Evolutionary conservation across 2,113 vertebrate genomes (phyloP), one percentile per base, ranked within the genome.

Genomic region (Opisthocomus hoazin): DNA sequence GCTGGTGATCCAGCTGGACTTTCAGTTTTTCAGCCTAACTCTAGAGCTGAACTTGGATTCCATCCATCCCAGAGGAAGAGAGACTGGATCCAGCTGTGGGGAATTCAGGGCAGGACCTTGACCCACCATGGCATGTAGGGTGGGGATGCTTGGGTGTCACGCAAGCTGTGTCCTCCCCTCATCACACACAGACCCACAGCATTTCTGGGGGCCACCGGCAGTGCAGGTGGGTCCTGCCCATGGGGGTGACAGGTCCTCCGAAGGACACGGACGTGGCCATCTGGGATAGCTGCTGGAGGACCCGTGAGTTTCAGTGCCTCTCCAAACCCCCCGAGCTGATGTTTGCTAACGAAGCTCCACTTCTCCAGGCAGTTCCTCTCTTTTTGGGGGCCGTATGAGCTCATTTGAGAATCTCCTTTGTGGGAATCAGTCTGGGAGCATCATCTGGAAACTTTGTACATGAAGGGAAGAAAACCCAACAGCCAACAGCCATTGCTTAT

Each of bases 271-370:
- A 9, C 0, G 1, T 22, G 27, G 29, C 23, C 11, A 10, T 37
- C 39, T 46, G 63, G 17, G 34, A 19, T 10, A 65, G 27, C 27
- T 76, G 24, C 37, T 43, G 84, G 26, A 50, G 73, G 73, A 48
- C 36, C 1, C 1, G 17, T 10, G 54, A 34, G 15, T 39, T 63
- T 68, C 66, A 68, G 23, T 0, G 0, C 14, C 27, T 43, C 56
- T 60, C 48, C 77, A 29, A 34, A 46, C 32, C 27, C 11, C 45
- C 15, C 0, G 0, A 71, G 27, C 6, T 63, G 54, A 46, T 0
- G 1, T 63, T 51, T 83, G n/a, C 32, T 64, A 12, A 37, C 0
- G 17, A 73, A 75, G 15, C 4, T 74, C 12, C 8, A 8, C 23
- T 69, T 48, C 26, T 58, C 19, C 5, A 2, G 66, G 32, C 10